Base-by-base conservation (phyloP, 2,113 vertebrate species). In the Pogonocichla stellata region DNA sequence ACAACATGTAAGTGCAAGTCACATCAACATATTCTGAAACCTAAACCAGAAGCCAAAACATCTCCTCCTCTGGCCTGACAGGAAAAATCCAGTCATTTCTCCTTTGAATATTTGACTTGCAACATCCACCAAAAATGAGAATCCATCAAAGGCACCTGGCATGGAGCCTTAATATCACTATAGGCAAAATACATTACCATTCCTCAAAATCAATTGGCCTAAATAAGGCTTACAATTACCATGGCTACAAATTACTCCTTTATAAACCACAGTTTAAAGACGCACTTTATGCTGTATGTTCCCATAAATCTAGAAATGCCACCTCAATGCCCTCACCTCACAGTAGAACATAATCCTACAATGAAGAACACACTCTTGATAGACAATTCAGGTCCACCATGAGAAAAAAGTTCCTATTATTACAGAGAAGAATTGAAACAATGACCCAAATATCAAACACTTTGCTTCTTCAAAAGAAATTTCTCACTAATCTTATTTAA, bases 101-200 rank as follows among this genome's bases (percentile, higher is more conserved):
- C 56, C 73, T 90, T 36, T 4, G 0, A 58, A 73, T 43, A 17
- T 43, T n/a, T 4, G 8, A 31, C 67, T 67, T 82, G 72, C 61
- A 75, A 54, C 45, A 53, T 36, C 25, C 31, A 65, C 23, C 26
- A 73, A 66, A 82, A 75, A 6, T 0, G 2, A 75, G 38, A 89
- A 36, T 15, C 24, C 17, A 34, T 3, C 0, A 4, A 56, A 11
- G 34, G 24, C 8, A 15, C 23, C n/a, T 1, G 1, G 19, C 26
- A 50, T 2, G 1, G 14, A 85, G 14, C 22, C 6, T 75, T 80
- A 67, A 3, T 18, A 83, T 22, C 19, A 51, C 31, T 54, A 34
- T 3, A 58, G 24, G 28, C 18, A 90, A 89, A 80, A 77, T 5
- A 54, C 6, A 25, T 25, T 10, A 4, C 9, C 24, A 19, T 34